Percentiles rank a stretch among this genome's conserved stretches.
Evolutionary conservation across 2,113 vertebrate species (phyloP).

Genomic region (Shinisaurus crocodilurus): DNA sequence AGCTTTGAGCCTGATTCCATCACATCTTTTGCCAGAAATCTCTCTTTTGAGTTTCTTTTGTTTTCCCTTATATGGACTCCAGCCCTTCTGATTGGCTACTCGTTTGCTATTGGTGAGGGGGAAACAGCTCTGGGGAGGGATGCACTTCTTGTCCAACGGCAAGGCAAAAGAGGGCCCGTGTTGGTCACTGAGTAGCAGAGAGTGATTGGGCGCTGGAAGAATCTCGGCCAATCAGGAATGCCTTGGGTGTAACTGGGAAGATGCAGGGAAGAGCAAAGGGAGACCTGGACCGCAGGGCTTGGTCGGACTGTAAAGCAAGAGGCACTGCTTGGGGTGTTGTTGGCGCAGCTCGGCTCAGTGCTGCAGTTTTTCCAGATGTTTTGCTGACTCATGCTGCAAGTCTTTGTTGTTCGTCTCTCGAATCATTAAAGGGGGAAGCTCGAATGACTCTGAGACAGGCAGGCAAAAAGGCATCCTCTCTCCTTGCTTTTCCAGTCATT

Average conservation of each 20-base stretch:
- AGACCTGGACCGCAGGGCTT: not conserved
- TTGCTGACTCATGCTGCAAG: slow-evolving; percentile 27
- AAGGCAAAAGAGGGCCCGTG: not conserved
- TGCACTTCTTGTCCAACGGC: not conserved
- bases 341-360: not conserved
- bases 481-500: not conserved
- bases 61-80: slow-evolving; percentile 22
- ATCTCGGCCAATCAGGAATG: slow-evolving; percentile 6
- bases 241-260: not conserved
- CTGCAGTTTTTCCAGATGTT: slow-evolving; percentile 34
- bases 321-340: slow-evolving; percentile 12
- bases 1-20: not conserved
- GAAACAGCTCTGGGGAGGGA: not conserved
- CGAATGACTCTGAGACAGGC: not conserved
- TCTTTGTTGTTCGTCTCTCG: slow-evolving; percentile 6
- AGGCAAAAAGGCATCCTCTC: not conserved
- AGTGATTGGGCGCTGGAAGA: not conserved
- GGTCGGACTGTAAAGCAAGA: slow-evolving; percentile 18
- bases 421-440: not conserved
- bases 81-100: not conserved
- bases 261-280: not conserved
- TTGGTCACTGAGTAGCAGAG: not conserved
- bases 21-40: not conserved
- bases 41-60: slow-evolving; percentile 1
- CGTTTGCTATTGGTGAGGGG: not conserved